Percentiles rank a stretch among this genome's conserved stretches.
These are phyloP conservation scores for Rachycentron canadum DNA, from an alignment of 2,797 vertebrate genomes.

Conservation along the genomic window DNA sequence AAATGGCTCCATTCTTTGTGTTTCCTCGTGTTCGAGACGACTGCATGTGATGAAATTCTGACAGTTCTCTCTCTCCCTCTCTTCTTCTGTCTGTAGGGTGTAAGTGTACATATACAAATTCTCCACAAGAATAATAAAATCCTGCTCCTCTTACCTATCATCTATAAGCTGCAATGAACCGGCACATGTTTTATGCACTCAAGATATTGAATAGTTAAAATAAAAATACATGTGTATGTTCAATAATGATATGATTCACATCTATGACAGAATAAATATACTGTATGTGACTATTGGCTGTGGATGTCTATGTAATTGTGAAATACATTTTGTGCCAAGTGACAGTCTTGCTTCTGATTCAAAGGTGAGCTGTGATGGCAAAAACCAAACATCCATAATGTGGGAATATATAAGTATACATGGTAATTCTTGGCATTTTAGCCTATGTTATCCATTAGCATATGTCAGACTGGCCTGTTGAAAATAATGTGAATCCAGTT, in stretches of 20 bases:
- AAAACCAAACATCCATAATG: not conserved
- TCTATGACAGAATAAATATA: not conserved
- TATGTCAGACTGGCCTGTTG: constrained; percentile 19
- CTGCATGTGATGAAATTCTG: constrained; percentile 28
- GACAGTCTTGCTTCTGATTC: constrained; percentile 23
- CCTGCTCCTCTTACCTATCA: not conserved
- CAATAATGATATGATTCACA: constrained; percentile 5
- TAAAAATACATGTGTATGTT: not conserved
- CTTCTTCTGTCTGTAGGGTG: not conserved
- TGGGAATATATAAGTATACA: not conserved
- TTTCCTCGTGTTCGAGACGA: not conserved
- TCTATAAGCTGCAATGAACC: constrained; percentile 9
- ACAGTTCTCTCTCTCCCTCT: not conserved
- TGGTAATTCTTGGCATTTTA: constrained; percentile 5
- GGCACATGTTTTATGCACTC: constrained; percentile 1
- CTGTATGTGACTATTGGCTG: constrained; percentile 4
- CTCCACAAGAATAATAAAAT: constrained; percentile 26
- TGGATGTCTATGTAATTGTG: not conserved
- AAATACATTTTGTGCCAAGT: constrained; percentile 21
- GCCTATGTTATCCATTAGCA: constrained; percentile 20
- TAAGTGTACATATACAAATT: constrained; percentile 10
- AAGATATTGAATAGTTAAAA: constrained; percentile 10
- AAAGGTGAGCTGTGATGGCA: constrained; percentile 7
- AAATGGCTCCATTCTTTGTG: constrained; percentile 16
- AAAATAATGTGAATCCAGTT: constrained; percentile 41